phyloP scores from a whole-genome alignment of 1,140 invertebrate species.

The Ectropis grisescens region DNA sequence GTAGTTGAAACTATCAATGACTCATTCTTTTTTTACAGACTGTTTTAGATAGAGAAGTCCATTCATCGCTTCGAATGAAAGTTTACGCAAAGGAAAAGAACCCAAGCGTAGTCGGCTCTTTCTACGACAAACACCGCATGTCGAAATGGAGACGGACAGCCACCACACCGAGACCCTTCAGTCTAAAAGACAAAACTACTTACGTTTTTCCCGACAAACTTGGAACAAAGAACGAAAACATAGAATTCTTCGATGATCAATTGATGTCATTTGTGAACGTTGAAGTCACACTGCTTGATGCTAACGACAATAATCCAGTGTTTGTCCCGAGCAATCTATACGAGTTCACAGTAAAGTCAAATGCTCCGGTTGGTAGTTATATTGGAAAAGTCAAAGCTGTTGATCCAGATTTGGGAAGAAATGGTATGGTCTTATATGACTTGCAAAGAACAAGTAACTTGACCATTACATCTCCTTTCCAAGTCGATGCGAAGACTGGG shows the following conservation, averaged over 20 bases:
- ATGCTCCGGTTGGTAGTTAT: conserved; percentile 75
- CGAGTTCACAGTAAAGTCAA: conserved; percentile 79
- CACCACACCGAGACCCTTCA: conserved; percentile 13
- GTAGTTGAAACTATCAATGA: too few species aligned
- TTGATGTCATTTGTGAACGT: conserved; percentile 78
- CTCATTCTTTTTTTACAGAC: conserved; percentile 70
- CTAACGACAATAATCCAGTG: conserved; percentile 89
- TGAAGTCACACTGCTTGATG: conserved; percentile 85
- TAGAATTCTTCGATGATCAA: conserved; percentile 53
- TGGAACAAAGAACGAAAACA: conserved; percentile 48
- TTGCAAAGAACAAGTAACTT: conserved; percentile 79
- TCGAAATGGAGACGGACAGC: conserved; percentile 47
- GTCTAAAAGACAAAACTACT: conserved; percentile 49
- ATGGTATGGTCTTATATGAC: conserved; percentile 84
- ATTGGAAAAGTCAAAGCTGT: conserved; percentile 83
- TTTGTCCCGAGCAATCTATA: conserved; percentile 88
- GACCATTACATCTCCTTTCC: conserved; percentile 77
- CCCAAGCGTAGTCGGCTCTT: conserved; percentile 71
- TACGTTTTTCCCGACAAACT: conserved; percentile 65
- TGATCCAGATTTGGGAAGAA: conserved; percentile 85
- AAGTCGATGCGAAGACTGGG: conserved; percentile 80
- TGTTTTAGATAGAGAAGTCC: conserved; percentile 83
- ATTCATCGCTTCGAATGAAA: conserved; percentile 77
- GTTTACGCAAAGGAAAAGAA: conserved; percentile 83
- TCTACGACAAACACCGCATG: conserved; percentile 42